A percentile compares a stretch with the other conserved stretches of the same genome.
phyloP scores from a whole-genome alignment of 2,113 vertebrate species.

The Cynocephalus volans region DNA sequence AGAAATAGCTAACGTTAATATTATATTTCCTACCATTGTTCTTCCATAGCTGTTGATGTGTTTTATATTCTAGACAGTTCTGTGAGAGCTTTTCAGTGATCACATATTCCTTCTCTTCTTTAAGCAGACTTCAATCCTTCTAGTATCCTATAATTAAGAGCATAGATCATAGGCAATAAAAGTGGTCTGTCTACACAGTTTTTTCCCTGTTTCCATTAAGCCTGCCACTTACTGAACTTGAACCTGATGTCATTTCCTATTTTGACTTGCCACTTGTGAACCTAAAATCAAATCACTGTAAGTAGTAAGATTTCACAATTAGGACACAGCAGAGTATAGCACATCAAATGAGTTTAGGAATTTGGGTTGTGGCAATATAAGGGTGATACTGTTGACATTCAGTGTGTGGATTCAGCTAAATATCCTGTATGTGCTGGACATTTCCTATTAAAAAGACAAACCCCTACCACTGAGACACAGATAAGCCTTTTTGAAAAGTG shows the following conservation, averaged over 20 bases:
- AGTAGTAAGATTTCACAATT: background rate
- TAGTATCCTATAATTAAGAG: background rate
- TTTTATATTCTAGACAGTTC: background rate
- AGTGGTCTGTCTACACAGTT: background rate
- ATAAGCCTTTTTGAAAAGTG: background rate
- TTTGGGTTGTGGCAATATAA: background rate
- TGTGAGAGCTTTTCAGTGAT: background rate
- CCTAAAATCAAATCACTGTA: background rate
- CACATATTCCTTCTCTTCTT: background rate
- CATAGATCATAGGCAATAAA: background rate
- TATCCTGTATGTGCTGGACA: background rate
- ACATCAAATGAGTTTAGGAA: background rate
- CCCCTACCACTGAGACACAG: background rate
- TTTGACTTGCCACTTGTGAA: background rate
- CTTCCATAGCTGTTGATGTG: background rate
- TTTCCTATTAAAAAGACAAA: background rate
- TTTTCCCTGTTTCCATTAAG: background rate
- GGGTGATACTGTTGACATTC: background rate
- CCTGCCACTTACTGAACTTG: background rate
- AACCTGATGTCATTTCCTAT: background rate
- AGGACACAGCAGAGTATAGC: background rate
- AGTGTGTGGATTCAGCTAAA: background rate
- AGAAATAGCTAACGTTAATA: background rate
- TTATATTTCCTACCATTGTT: background rate
- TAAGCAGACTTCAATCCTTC: background rate